These are phyloP conservation scores for Bellardia pandia DNA, from an alignment of 2,888 invertebrate genomes.

Conservation along the genomic window DNA sequence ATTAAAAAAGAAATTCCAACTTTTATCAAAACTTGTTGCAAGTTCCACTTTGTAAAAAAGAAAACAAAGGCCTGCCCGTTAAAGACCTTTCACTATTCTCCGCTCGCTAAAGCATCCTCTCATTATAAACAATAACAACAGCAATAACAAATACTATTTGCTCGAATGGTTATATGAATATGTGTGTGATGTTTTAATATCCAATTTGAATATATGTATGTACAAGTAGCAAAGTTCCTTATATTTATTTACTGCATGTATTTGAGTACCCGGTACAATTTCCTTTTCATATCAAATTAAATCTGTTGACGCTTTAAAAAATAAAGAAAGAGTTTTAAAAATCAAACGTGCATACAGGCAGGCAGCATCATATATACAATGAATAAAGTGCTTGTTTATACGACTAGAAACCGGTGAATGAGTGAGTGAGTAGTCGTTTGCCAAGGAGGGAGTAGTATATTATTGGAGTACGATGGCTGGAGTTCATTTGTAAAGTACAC, in stretches of 20 bases:
- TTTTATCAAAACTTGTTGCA: no score
- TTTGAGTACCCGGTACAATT: constrained; percentile 45
- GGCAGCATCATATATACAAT: constrained; percentile 24
- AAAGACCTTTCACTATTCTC: not conserved
- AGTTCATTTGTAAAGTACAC: constrained; percentile 37
- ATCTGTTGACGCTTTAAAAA: constrained; percentile 9
- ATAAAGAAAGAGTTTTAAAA: constrained; percentile 36
- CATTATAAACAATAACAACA: constrained; percentile 52
- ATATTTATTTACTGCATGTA: constrained; percentile 7
- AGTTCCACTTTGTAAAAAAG: not conserved
- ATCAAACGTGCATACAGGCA: constrained; percentile 57
- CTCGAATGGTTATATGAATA: not conserved
- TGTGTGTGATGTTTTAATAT: constrained; percentile 26
- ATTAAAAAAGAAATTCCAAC: no score
- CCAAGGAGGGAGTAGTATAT: constrained; percentile 14
- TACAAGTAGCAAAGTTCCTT: constrained; percentile 23
- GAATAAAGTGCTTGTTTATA: constrained; percentile 51
- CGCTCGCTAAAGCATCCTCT: constrained; percentile 29
- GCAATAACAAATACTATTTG: constrained; percentile 22
- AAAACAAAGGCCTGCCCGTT: not conserved
- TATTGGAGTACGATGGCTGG: constrained; percentile 38
- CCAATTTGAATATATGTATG: constrained; percentile 64
- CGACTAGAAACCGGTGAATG: not conserved
- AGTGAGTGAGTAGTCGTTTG: not conserved
- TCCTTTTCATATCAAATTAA: constrained; percentile 46